phyloP scores from a whole-genome alignment of 2,797 vertebrate genomes.

The Pteropus rufus region DNA sequence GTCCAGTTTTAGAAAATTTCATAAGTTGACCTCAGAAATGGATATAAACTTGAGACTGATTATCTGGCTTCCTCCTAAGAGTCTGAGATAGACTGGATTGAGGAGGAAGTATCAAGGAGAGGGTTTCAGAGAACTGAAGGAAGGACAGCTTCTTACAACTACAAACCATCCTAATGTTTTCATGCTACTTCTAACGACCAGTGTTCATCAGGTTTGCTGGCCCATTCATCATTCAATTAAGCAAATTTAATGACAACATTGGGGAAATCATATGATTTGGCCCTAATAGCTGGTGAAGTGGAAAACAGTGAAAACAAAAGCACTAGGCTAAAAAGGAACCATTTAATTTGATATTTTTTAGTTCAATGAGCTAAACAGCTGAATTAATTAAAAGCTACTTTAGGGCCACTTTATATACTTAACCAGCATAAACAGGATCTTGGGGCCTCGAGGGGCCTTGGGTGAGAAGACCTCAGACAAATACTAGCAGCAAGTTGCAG shows the following conservation, averaged over 20 bases:
- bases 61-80: neutral
- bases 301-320: slow-evolving; percentile 59
- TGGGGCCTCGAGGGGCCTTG: slow-evolving; percentile 6
- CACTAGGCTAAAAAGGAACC: neutral
- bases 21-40: neutral
- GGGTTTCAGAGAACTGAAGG: neutral
- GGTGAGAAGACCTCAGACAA: slow-evolving; percentile 43
- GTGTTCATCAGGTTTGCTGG: neutral
- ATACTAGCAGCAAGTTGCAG: neutral
- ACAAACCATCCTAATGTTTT: neutral
- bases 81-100: neutral
- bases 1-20: neutral
- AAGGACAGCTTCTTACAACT: neutral
- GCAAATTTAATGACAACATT: slow-evolving; percentile 39
- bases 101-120: neutral
- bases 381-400: slow-evolving; percentile 72
- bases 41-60: neutral
- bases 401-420: slow-evolving; percentile 54
- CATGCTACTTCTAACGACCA: neutral
- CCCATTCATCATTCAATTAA: slow-evolving; percentile 16
- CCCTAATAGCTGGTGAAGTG: slow-evolving; percentile 9
- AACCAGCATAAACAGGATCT: slow-evolving; percentile 44
- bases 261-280: slow-evolving; percentile 47
- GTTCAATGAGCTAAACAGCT: slow-evolving; percentile 62
- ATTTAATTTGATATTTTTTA: slow-evolving; percentile 56